These are phyloP conservation scores for Heterodera carotae DNA, from an alignment of 1,140 invertebrate species.

Conservation along the genomic window DNA sequence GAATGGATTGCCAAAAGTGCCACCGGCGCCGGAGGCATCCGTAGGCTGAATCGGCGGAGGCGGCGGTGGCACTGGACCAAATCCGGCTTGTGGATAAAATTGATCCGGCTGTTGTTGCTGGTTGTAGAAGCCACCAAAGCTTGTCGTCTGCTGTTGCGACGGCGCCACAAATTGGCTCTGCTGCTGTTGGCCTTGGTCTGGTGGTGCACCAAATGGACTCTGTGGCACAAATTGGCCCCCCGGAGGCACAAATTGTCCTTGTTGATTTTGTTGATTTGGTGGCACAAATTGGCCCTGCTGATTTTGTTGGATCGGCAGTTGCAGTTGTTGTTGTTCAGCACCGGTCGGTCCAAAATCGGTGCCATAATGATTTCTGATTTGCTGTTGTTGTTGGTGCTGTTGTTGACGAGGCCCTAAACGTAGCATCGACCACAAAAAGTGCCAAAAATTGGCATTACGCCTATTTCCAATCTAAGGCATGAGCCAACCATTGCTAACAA, in stretches of 20 bases:
- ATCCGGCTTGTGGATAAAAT: slow-evolving; percentile 24
- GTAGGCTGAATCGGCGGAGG: slow-evolving; percentile 2
- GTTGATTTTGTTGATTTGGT: slow-evolving; percentile 1
- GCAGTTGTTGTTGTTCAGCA: slow-evolving; percentile 29
- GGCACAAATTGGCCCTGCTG: background rate
- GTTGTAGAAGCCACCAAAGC: slow-evolving; percentile 11
- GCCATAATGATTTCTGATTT: background rate
- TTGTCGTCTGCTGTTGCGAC: background rate
- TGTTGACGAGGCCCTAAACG: background rate
- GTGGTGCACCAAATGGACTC: too few relatives aligned
- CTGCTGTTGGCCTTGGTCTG: background rate
- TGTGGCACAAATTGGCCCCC: background rate
- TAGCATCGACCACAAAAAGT: too few relatives aligned
- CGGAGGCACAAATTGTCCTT: slow-evolving; percentile 28
- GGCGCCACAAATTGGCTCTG: slow-evolving; percentile 4
- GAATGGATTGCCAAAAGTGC: slow-evolving; percentile 51
- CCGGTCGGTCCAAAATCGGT: background rate
- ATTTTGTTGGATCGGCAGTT: background rate
- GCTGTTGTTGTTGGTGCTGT: too few relatives aligned
- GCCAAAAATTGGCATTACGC: too few relatives aligned
- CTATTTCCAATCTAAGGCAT: too few relatives aligned
- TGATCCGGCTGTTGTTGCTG: slow-evolving; percentile 27
- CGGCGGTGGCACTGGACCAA: slow-evolving; percentile 2
- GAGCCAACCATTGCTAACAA: too few relatives aligned
- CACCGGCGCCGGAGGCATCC: background rate